A percentile compares a stretch with the other conserved stretches of the same genome.
Conservation (phyloP, 2,888 invertebrate species). For the Gnatocerus cornutus region DNA sequence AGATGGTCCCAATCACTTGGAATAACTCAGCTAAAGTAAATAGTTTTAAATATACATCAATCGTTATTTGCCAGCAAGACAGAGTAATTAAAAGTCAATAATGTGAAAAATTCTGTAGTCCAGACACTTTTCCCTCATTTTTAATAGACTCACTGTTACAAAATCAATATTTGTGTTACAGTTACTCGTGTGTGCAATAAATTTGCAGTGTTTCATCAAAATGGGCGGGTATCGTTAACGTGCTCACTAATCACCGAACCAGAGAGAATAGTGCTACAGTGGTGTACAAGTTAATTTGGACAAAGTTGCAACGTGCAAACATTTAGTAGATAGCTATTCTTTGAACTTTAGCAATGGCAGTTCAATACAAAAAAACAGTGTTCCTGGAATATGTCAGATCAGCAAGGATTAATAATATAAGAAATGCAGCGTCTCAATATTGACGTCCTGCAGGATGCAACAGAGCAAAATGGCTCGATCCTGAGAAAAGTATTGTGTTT, state of each 20-base stretch:
- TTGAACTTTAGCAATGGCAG: too few species aligned
- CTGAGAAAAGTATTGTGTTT: too few species aligned
- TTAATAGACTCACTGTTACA: neutral
- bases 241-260: neutral
- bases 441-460: too few species aligned
- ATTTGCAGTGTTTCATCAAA: neutral
- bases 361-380: too few species aligned
- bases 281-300: neutral
- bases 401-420: too few species aligned
- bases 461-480: too few species aligned
- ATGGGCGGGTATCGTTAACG: neutral
- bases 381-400: too few species aligned
- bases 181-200: constrained; percentile 1
- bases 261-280: neutral
- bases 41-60: neutral
- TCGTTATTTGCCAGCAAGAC: constrained; percentile 3
- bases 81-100: constrained; percentile 29
- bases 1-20: neutral
- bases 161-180: neutral
- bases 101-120: neutral
- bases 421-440: too few species aligned
- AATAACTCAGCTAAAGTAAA: neutral
- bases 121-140: too few species aligned
- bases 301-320: neutral
- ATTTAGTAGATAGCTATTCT: too few species aligned